Conservation (phyloP, 2,888 invertebrate genomes). For the Anthophora plumipes region DNA sequence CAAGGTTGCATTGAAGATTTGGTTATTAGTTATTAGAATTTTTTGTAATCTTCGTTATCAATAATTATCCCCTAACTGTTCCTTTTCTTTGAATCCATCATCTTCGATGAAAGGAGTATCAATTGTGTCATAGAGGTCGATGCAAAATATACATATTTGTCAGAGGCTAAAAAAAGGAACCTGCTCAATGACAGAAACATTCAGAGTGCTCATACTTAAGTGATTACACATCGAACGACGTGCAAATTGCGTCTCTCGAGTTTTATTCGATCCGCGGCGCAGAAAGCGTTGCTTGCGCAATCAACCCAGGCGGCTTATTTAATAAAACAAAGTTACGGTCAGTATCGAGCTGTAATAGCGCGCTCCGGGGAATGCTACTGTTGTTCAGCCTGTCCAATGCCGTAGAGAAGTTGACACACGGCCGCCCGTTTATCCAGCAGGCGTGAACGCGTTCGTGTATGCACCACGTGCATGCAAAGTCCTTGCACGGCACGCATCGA, state of each 20-base stretch:
- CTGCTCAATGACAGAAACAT: neutral
- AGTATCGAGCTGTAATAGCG: slow-evolving; percentile 47
- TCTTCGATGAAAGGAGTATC: neutral
- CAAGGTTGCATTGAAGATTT: too few species aligned
- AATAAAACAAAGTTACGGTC: slow-evolving; percentile 57
- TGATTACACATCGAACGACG: neutral
- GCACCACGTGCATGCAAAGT: slow-evolving; percentile 54
- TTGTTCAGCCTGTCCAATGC: slow-evolving; percentile 51
- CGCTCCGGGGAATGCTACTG: slow-evolving; percentile 58
- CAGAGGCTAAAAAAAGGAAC: too few species aligned
- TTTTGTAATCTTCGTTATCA: too few species aligned
- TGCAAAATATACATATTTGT: neutral
- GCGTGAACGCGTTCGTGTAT: slow-evolving; percentile 46
- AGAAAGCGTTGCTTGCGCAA: slow-evolving; percentile 48
- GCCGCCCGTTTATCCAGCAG: slow-evolving; percentile 50
- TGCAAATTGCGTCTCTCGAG: slow-evolving; percentile 13
- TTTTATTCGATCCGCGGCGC: slow-evolving; percentile 30
- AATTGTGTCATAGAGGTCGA: neutral
- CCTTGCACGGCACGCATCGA: slow-evolving; percentile 56
- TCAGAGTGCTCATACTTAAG: neutral
- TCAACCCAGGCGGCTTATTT: slow-evolving; percentile 33
- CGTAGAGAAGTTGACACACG: slow-evolving; percentile 50
- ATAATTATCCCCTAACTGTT: too few species aligned
- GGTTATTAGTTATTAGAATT: too few species aligned
- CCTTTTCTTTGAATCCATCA: neutral